phyloP scores from a whole-genome alignment of 2,888 invertebrate species.

The Urechis unicinctus region DNA sequence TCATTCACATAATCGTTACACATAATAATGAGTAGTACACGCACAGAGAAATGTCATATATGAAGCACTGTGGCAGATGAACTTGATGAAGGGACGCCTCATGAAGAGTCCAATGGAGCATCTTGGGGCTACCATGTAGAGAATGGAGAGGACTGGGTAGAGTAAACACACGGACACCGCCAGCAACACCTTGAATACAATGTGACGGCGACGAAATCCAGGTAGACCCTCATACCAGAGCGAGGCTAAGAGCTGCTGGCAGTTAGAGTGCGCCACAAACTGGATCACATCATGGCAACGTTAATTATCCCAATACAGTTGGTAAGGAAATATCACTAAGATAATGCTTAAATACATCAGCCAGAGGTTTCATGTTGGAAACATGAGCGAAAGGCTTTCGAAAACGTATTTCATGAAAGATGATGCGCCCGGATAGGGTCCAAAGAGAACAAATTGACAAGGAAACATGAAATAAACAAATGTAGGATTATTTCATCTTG shows the following conservation, averaged over 20 bases:
- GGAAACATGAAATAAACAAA: too few relatives aligned
- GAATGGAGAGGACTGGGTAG: constrained; percentile 87
- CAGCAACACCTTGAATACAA: constrained; percentile 78
- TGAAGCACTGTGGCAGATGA: constrained; percentile 96
- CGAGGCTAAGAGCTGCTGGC: constrained; percentile 87
- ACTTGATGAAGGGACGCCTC: constrained; percentile 98
- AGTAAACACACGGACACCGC: constrained; percentile 67
- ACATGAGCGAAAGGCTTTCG: too few relatives aligned
- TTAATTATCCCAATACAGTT: too few relatives aligned
- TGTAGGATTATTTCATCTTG: too few relatives aligned
- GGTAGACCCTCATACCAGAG: constrained; percentile 97
- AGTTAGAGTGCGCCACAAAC: constrained; percentile 96
- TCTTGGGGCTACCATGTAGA: constrained; percentile 89
- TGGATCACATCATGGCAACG: too few relatives aligned
- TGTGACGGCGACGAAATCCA: constrained; percentile 86
- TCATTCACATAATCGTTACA: too few relatives aligned
- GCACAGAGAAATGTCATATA: constrained; percentile 95
- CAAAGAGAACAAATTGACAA: too few relatives aligned
- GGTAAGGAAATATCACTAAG: too few relatives aligned
- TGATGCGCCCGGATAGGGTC: too few relatives aligned
- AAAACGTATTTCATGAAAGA: too few relatives aligned
- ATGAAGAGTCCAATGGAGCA: constrained; percentile 83
- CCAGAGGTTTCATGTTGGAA: too few relatives aligned
- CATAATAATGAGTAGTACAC: constrained; percentile 49
- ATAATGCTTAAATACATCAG: too few relatives aligned